A percentile compares a stretch with the other conserved stretches of the same genome.
Conservation (phyloP, 2,113 vertebrate genomes). For the Xerus inauris region DNA sequence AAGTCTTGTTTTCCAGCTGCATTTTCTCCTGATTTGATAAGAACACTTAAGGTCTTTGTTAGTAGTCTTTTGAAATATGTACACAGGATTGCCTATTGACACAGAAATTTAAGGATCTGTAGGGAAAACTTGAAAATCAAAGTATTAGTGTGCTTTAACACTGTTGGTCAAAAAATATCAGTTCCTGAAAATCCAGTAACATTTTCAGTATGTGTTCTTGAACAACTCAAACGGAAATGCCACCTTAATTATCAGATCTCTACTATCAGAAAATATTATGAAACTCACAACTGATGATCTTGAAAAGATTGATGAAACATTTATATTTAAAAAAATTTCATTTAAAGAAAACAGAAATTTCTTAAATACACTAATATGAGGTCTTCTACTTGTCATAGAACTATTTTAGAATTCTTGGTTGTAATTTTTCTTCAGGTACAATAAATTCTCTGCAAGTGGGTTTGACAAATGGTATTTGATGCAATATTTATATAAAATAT, state of each 20-base stretch:
- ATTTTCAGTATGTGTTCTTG: not conserved
- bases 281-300: not conserved
- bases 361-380: not conserved
- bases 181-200: slow-evolving; percentile 51
- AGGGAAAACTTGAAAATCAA: not conserved
- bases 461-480: not conserved
- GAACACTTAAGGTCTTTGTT: not conserved
- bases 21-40: not conserved
- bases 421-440: not conserved
- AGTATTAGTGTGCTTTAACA: not conserved
- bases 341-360: slow-evolving; percentile 24
- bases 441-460: not conserved
- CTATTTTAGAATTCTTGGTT: slow-evolving; percentile 16
- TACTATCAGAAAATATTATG: not conserved
- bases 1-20: not conserved
- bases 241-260: not conserved
- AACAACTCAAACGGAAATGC: not conserved
- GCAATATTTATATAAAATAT: slow-evolving; percentile 23
- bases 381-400: not conserved
- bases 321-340: not conserved
- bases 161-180: not conserved
- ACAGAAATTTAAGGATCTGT: not conserved
- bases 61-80: not conserved
- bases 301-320: not conserved
- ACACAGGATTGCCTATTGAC: not conserved